Conservation (phyloP, 2,888 invertebrate species). For the Sinhomidia bicolor region DNA sequence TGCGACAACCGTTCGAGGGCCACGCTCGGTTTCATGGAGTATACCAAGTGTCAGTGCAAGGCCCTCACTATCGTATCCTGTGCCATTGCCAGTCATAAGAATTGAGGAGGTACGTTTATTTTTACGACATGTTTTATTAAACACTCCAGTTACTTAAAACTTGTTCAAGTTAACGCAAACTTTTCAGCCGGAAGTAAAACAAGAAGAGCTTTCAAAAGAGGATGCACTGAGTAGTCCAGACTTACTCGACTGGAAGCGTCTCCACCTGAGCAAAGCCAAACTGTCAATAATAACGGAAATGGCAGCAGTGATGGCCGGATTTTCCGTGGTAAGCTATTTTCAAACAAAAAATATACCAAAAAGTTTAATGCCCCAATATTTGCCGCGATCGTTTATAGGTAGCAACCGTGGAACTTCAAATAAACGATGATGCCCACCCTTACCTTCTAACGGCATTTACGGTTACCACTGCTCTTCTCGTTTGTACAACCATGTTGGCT, state of each 20-base stretch:
- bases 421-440: slow-evolving; percentile 79
- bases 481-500: slow-evolving; percentile 70
- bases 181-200: slow-evolving; percentile 6
- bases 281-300: slow-evolving; percentile 78
- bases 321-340: slow-evolving; percentile 75
- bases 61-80: slow-evolving; percentile 65
- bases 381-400: no score
- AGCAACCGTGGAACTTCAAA: slow-evolving; percentile 79
- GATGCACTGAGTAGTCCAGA: slow-evolving; percentile 44
- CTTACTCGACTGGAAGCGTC: slow-evolving; percentile 68
- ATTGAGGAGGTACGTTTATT: slow-evolving; percentile 58
- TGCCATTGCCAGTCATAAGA: slow-evolving; percentile 66
- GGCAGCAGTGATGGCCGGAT: slow-evolving; percentile 79
- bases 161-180: background rate
- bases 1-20: slow-evolving; percentile 68
- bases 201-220: slow-evolving; percentile 19
- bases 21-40: slow-evolving; percentile 78
- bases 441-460: slow-evolving; percentile 77
- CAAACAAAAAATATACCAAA: no score
- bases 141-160: no score
- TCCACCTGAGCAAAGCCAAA: slow-evolving; percentile 79
- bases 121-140: no score
- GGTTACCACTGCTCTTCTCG: slow-evolving; percentile 73
- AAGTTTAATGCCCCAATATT: background rate
- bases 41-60: slow-evolving; percentile 74